Conservation (phyloP, 2,113 vertebrate genomes). For the Engystomops pustulosus region DNA sequence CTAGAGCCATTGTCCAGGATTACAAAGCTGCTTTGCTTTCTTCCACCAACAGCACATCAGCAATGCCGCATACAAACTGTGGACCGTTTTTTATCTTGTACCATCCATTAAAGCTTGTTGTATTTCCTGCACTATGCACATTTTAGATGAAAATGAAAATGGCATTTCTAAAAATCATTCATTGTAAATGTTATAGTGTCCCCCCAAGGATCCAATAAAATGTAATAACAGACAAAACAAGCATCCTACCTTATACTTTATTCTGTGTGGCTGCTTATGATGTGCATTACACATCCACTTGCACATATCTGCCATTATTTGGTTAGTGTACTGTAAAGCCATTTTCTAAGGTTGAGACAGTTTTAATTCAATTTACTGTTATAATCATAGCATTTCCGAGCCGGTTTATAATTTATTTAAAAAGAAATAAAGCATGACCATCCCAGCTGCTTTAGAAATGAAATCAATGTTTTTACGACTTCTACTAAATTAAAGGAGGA, state of each 20-base stretch:
- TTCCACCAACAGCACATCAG: too few relatives aligned
- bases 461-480: not conserved
- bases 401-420: slow-evolving; percentile 22
- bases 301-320: not conserved
- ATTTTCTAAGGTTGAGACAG: slow-evolving; percentile 12
- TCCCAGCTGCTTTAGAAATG: not conserved
- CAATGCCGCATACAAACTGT: too few relatives aligned
- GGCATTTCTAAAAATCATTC: not conserved
- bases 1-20: too few relatives aligned
- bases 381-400: not conserved
- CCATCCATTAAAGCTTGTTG: too few relatives aligned
- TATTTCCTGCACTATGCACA: not conserved
- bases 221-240: not conserved
- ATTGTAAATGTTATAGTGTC: not conserved
- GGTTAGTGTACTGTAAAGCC: slow-evolving; percentile 19
- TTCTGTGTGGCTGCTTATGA: not conserved
- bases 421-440: slow-evolving; percentile 9
- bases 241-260: not conserved
- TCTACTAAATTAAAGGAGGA: not conserved
- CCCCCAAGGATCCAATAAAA: not conserved
- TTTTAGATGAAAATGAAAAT: not conserved
- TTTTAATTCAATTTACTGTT: slow-evolving; percentile 33
- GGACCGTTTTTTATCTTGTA: too few relatives aligned
- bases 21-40: too few relatives aligned
- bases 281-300: not conserved